Evolutionary conservation across 2,888 invertebrate genomes (phyloP).

Genomic region (Fragum fragum): DNA sequence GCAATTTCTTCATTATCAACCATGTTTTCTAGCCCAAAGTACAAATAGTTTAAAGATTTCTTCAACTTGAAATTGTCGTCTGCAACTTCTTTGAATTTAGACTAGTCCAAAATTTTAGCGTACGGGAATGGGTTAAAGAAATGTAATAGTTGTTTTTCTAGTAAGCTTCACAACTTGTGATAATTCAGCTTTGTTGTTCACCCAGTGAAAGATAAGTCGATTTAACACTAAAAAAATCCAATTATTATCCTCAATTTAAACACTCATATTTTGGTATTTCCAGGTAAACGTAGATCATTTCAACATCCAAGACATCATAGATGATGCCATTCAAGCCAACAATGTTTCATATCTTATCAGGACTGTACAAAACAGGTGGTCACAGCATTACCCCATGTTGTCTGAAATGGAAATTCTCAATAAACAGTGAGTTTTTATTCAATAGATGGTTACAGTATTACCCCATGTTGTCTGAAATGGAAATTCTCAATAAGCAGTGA

Average conservation of each 20-base stretch:
- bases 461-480: conserved; percentile 68
- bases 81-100: too few relatives aligned
- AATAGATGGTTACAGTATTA: conserved; percentile 66
- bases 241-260: too few relatives aligned
- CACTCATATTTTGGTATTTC: too few relatives aligned
- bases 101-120: too few relatives aligned
- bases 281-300: conserved; percentile 67
- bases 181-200: too few relatives aligned
- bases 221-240: too few relatives aligned
- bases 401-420: conserved; percentile 65
- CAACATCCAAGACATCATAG: conserved; percentile 62
- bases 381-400: conserved; percentile 62
- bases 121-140: background rate
- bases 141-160: background rate
- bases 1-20: too few relatives aligned
- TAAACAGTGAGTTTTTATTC: conserved; percentile 62
- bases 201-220: too few relatives aligned
- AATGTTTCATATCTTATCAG: conserved; percentile 63
- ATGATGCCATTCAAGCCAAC: conserved; percentile 59
- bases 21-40: too few relatives aligned
- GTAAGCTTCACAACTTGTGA: too few relatives aligned
- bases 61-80: too few relatives aligned
- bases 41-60: too few relatives aligned
- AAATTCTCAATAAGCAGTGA: conserved; percentile 57
- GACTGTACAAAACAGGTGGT: conserved; percentile 62